Conservation (phyloP, 2,797 vertebrate genomes). For the Tauraco hartlaubi region DNA sequence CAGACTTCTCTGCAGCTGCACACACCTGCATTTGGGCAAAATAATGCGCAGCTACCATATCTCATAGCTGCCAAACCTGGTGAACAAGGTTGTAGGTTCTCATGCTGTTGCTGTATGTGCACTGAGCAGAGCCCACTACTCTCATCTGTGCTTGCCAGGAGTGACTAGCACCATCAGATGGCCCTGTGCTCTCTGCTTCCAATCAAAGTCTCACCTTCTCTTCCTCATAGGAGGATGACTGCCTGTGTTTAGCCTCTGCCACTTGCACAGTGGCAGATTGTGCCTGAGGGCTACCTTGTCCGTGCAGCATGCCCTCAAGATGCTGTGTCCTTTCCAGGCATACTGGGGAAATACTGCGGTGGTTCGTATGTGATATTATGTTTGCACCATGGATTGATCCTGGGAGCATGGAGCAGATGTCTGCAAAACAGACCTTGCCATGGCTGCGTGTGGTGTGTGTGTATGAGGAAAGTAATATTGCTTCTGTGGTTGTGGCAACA, state of each 20-base stretch:
- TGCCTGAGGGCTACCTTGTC: background rate
- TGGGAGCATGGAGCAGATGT: background rate
- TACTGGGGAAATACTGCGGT: background rate
- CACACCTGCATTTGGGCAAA: background rate
- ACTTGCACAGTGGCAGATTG: background rate
- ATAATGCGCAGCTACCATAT: background rate
- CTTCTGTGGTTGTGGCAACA: background rate
- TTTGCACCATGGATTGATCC: background rate
- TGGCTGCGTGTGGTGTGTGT: fast-evolving
- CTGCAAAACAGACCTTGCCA: background rate
- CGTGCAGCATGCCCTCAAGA: background rate
- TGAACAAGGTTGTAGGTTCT: background rate
- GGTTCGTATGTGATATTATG: background rate
- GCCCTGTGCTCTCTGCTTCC: background rate
- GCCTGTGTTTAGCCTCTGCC: background rate
- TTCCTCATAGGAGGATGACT: background rate
- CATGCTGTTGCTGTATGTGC: background rate
- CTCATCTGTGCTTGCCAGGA: background rate
- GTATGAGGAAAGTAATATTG: background rate
- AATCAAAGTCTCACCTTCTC: background rate
- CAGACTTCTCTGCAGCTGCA: background rate
- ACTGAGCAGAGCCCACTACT: background rate
- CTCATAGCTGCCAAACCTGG: background rate
- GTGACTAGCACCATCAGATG: background rate
- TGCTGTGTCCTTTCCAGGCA: background rate